These are phyloP conservation scores for Deilephila porcellus DNA, from an alignment of 2,888 invertebrate genomes.

Conservation along the genomic window DNA sequence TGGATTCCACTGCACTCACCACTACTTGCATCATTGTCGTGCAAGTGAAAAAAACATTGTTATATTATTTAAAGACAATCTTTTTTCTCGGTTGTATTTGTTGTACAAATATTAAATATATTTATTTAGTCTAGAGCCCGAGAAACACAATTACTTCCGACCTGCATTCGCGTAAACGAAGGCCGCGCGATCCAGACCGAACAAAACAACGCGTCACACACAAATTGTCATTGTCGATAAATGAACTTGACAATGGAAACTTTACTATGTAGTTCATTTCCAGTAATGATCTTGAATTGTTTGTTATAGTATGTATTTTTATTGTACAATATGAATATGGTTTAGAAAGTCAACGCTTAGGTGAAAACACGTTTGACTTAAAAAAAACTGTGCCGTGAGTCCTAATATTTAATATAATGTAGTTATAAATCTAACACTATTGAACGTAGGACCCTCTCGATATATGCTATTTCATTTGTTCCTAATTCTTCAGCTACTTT, in stretches of 20 bases:
- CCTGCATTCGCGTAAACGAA: constrained; percentile 17
- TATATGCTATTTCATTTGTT: no score
- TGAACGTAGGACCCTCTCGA: no score
- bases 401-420: no score
- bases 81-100: not conserved
- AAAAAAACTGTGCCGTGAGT: no score
- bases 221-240: constrained; percentile 16
- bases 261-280: not conserved
- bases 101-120: not conserved
- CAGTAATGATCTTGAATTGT: not conserved
- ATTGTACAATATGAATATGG: not conserved
- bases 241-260: constrained; percentile 10
- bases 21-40: no score
- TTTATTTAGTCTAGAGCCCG: not conserved
- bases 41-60: no score
- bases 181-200: not conserved
- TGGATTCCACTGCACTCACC: no score
- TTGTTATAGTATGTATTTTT: not conserved
- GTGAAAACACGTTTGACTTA: no score
- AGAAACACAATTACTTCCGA: constrained; percentile 20
- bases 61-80: no score
- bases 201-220: not conserved
- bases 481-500: no score
- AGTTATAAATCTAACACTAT: no score
- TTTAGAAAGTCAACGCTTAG: not conserved